Percentiles rank a stretch among this genome's conserved stretches.
Evolutionary conservation across 2,888 invertebrate species (phyloP).

Genomic region (Ischnura elegans): DNA sequence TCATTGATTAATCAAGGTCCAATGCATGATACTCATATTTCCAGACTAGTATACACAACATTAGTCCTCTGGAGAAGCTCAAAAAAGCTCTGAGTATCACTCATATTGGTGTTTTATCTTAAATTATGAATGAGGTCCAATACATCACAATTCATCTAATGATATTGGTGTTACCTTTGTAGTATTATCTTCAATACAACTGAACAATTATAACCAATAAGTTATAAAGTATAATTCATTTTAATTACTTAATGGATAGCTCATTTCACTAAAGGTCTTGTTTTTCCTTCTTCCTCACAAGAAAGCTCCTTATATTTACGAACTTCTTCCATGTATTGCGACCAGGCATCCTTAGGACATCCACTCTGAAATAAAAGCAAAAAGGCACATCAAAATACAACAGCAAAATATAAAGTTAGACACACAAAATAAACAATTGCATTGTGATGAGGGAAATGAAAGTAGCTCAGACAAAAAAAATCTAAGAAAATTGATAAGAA

Average conservation of each 20-base stretch:
- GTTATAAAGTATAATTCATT: background rate
- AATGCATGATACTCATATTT: background rate
- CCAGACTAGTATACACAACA: background rate
- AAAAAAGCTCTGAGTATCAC: background rate
- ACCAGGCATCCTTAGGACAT: constrained; percentile 90
- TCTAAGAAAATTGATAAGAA: too few species aligned
- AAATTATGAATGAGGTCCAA: background rate
- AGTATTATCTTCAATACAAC: too few species aligned
- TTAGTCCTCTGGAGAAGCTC: background rate
- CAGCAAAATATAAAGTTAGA: too few species aligned
- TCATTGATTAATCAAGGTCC: background rate
- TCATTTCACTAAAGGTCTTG: constrained; percentile 93
- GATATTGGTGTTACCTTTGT: background rate
- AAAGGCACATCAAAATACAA: too few species aligned
- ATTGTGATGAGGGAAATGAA: too few species aligned
- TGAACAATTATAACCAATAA: background rate
- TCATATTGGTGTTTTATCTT: constrained; percentile 2
- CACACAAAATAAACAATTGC: too few species aligned
- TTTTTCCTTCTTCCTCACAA: constrained; percentile 93
- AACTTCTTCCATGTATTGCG: constrained; percentile 95
- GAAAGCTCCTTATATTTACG: constrained; percentile 95
- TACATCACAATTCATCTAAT: background rate
- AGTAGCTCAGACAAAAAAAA: too few species aligned
- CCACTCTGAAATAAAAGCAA: constrained; percentile 77
- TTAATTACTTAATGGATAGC: background rate